Percentiles rank a stretch among this genome's conserved stretches.
Evolutionary conservation across 2,888 invertebrate species (phyloP).

Genomic region (Dryadula phaetusa): DNA sequence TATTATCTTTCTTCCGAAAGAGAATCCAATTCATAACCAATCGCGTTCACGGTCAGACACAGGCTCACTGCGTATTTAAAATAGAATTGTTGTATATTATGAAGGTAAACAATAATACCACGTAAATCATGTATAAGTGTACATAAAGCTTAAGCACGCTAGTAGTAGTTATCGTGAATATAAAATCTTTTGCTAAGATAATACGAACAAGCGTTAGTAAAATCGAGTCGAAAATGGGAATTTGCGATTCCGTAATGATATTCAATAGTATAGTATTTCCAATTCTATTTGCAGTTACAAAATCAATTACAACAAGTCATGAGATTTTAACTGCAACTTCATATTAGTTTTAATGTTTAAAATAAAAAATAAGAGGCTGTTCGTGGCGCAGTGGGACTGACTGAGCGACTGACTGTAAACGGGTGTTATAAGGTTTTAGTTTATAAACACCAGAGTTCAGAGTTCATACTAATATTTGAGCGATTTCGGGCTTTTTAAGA

Average conservation of each 20-base stretch:
- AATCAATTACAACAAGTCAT: constrained; percentile 6
- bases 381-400: too few relatives aligned
- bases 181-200: constrained; percentile 42
- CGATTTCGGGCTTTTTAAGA: too few relatives aligned
- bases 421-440: too few relatives aligned
- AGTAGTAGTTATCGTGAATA: constrained; percentile 39
- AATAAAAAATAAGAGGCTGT: too few relatives aligned
- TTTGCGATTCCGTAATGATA: constrained; percentile 32
- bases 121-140: constrained; percentile 5
- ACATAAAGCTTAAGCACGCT: constrained; percentile 25
- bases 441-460: too few relatives aligned
- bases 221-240: constrained; percentile 36
- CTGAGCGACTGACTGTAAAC: too few relatives aligned
- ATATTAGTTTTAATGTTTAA: neutral
- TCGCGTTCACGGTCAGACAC: too few relatives aligned
- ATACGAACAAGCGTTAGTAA: constrained; percentile 40
- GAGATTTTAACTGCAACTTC: neutral
- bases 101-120: neutral
- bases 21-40: too few relatives aligned
- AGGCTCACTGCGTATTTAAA: too few relatives aligned
- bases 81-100: neutral
- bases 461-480: too few relatives aligned
- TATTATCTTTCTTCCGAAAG: too few relatives aligned
- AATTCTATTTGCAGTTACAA: constrained; percentile 16
- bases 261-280: constrained; percentile 12